Evolutionary conservation across 2,797 vertebrate genomes (phyloP).

Genomic region (Notoglanidium macrostoma): DNA sequence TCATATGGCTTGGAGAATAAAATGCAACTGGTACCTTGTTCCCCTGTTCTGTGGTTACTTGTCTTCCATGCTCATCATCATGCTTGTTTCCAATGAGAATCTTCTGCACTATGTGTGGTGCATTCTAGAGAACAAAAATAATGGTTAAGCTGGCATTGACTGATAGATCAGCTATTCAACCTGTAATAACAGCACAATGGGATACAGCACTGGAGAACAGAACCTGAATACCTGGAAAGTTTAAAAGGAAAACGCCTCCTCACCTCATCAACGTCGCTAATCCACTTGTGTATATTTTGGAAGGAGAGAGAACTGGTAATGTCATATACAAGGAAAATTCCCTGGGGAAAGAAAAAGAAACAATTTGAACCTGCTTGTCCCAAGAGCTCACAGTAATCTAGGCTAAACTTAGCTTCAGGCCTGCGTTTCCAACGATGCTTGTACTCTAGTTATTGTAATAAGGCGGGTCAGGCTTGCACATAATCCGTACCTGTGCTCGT

Average conservation of each 20-base stretch:
- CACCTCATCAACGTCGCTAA: slow-evolving; percentile 92
- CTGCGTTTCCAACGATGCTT: not conserved
- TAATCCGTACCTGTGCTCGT: slow-evolving; percentile 82
- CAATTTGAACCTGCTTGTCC: not conserved
- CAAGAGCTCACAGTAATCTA: not conserved
- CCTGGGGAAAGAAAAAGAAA: slow-evolving; percentile 67
- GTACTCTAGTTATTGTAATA: not conserved
- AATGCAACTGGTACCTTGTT: slow-evolving; percentile 77
- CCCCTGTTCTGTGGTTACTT: slow-evolving; percentile 86
- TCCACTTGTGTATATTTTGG: slow-evolving; percentile 94
- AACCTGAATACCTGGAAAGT: not conserved
- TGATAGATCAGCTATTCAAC: not conserved
- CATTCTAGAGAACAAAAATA: slow-evolving; percentile 68
- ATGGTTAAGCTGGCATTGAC: not conserved
- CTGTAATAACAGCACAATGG: not conserved
- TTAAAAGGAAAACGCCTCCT: not conserved
- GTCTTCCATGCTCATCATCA: slow-evolving; percentile 84
- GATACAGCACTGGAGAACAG: not conserved
- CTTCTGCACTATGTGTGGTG: slow-evolving; percentile 84
- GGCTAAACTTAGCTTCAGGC: not conserved
- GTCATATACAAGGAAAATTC: slow-evolving; percentile 92
- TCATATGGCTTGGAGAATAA: not conserved
- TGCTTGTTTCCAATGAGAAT: slow-evolving; percentile 92
- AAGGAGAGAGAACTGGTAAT: slow-evolving; percentile 86
- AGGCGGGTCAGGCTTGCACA: not conserved